Percentiles rank a stretch among this genome's conserved stretches.
Conservation (phyloP, 2,888 invertebrate species). For the Spodoptera littoralis region DNA sequence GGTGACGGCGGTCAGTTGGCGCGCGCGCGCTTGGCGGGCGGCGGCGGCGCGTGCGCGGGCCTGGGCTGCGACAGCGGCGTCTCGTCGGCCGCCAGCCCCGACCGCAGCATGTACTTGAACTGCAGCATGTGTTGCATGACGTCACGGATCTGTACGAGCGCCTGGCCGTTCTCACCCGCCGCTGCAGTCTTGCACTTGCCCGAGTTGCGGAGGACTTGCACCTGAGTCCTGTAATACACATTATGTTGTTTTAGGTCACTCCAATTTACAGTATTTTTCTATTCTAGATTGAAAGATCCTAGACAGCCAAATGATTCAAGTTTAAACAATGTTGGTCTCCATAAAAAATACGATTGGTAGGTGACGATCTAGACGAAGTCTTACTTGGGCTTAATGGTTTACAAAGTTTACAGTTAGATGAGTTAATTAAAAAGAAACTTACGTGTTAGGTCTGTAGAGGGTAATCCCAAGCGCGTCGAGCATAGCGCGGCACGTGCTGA, state of each 20-base stretch:
- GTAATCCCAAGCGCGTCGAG: slow-evolving; percentile 94
- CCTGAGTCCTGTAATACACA: slow-evolving; percentile 89
- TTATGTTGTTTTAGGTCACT: no score
- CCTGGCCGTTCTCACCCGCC: slow-evolving; percentile 91
- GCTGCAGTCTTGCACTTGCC: slow-evolving; percentile 92
- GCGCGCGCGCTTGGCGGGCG: slow-evolving; percentile 70
- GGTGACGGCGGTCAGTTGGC: slow-evolving; percentile 70
- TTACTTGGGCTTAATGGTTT: no score
- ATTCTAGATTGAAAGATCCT: no score
- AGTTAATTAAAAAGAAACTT: slow-evolving; percentile 71
- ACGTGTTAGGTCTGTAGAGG: slow-evolving; percentile 95
- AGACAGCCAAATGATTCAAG: no score
- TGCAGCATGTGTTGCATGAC: slow-evolving; percentile 96
- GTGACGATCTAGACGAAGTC: no score
- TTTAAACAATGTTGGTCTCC: no score
- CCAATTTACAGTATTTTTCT: no score
- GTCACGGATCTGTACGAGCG: slow-evolving; percentile 94
- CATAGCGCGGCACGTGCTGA: slow-evolving; percentile 93
- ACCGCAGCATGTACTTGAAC: slow-evolving; percentile 94
- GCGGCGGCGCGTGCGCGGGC: slow-evolving; percentile 59
- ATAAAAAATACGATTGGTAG: no score
- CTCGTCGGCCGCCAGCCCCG: slow-evolving; percentile 74
- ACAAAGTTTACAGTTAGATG: no score
- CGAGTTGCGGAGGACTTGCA: slow-evolving; percentile 92
- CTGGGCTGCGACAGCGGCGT: slow-evolving; percentile 57